Conservation (phyloP, 2,113 vertebrate species). For the Anhinga rufa region DNA sequence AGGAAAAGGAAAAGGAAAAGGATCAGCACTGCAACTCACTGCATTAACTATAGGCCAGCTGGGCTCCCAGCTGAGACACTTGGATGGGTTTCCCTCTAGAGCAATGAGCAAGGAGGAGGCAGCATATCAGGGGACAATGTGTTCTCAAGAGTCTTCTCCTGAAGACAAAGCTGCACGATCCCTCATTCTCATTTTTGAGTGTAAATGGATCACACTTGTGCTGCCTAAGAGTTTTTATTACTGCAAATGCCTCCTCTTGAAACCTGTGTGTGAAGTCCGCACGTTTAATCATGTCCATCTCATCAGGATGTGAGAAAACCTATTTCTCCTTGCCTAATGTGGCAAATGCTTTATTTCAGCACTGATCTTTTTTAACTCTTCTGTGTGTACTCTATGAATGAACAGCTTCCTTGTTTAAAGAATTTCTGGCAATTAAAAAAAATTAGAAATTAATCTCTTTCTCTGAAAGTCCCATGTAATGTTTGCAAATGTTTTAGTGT, state of each 20-base stretch:
- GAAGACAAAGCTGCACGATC: neutral
- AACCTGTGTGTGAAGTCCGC: neutral
- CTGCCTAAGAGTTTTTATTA: neutral
- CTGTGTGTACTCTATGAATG: neutral
- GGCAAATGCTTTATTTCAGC: neutral
- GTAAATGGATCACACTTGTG: neutral
- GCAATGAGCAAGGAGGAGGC: neutral
- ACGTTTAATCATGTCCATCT: neutral
- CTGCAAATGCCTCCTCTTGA: neutral
- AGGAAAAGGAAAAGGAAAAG: neutral
- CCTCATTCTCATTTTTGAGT: neutral
- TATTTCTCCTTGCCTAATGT: neutral
- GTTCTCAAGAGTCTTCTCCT: neutral
- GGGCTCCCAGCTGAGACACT: neutral
- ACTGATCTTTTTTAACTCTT: neutral
- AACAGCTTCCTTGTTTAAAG: neutral
- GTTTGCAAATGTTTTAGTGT: neutral
- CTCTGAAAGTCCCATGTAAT: neutral
- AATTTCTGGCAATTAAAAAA: neutral
- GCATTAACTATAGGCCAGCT: neutral
- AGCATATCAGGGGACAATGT: neutral
- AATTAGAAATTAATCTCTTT: neutral
- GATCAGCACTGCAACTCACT: neutral
- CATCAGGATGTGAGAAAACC: neutral
- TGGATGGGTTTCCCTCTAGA: neutral